These are phyloP conservation scores for Rhea pennata DNA, from an alignment of 2,113 vertebrate species.

Conservation along the genomic window DNA sequence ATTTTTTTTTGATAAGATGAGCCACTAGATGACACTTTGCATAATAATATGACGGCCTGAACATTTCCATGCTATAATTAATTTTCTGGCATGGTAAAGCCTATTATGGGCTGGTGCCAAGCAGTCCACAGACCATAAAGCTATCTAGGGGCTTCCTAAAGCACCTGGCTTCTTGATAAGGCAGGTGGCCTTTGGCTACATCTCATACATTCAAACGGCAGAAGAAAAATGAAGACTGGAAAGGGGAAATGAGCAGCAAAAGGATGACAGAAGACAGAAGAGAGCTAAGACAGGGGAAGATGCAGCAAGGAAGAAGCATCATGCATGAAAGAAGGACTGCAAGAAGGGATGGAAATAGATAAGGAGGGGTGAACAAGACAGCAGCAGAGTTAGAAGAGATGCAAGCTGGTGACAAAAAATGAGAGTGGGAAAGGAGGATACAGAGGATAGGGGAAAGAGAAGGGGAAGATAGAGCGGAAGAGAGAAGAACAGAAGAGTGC, in stretches of 20 bases:
- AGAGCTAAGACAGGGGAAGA: background rate
- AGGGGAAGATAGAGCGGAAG: background rate
- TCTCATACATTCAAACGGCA: background rate
- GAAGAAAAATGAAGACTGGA: background rate
- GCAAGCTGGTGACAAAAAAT: background rate
- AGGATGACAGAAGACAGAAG: background rate
- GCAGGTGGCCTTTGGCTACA: background rate
- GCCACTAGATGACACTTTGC: constrained; percentile 72
- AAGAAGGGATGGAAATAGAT: background rate
- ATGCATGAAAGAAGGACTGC: accelerated
- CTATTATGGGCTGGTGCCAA: constrained; percentile 42
- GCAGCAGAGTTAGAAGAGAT: background rate
- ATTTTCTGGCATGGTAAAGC: constrained; percentile 67
- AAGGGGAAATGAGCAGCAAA: background rate
- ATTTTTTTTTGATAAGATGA: constrained; percentile 72
- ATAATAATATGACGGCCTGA: constrained; percentile 68
- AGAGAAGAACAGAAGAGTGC: background rate
- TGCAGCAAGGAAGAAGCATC: background rate
- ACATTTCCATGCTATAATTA: constrained; percentile 62
- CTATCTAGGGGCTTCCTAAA: background rate
- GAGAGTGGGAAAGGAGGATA: background rate
- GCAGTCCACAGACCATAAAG: background rate
- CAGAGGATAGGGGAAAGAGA: background rate
- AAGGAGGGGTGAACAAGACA: background rate
- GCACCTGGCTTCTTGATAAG: background rate